Percentiles rank a stretch among this genome's conserved stretches.
phyloP scores from a whole-genome alignment of 2,797 vertebrate genomes.

The Furcifer pardalis region DNA sequence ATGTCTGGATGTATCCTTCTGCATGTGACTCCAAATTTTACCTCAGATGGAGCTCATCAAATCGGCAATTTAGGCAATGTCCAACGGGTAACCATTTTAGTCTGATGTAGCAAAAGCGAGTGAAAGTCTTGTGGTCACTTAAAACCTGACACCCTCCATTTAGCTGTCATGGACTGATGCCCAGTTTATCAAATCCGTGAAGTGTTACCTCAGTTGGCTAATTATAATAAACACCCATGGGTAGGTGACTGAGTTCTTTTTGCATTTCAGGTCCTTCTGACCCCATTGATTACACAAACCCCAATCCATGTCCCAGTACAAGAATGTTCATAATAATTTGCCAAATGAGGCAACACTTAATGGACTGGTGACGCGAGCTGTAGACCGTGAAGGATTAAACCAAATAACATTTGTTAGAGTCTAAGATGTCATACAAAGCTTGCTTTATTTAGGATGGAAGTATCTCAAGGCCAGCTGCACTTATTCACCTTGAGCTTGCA shows the following conservation, averaged over 20 bases:
- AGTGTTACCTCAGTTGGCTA: background rate
- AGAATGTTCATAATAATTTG: background rate
- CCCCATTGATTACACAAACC: background rate
- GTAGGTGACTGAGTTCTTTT: background rate
- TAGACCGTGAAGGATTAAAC: background rate
- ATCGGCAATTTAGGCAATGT: background rate
- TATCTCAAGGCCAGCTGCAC: no score
- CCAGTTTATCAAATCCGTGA: background rate
- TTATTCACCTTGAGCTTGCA: background rate
- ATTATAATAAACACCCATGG: background rate
- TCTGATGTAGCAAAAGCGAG: background rate
- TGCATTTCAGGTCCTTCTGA: background rate
- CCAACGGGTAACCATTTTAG: background rate
- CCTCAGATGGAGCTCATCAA: no score
- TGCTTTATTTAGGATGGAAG: background rate
- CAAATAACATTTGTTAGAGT: background rate
- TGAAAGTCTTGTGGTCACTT: background rate
- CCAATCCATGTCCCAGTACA: no score
- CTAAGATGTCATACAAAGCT: background rate
- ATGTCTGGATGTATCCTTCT: background rate
- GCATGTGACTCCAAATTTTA: background rate
- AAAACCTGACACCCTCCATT: background rate
- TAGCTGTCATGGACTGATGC: background rate
- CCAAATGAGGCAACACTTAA: background rate
- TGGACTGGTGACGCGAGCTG: background rate